Evolutionary conservation across 2,888 invertebrate genomes (phyloP), one percentile per base, ranked within the genome.

Genomic region (Amiota minor): DNA sequence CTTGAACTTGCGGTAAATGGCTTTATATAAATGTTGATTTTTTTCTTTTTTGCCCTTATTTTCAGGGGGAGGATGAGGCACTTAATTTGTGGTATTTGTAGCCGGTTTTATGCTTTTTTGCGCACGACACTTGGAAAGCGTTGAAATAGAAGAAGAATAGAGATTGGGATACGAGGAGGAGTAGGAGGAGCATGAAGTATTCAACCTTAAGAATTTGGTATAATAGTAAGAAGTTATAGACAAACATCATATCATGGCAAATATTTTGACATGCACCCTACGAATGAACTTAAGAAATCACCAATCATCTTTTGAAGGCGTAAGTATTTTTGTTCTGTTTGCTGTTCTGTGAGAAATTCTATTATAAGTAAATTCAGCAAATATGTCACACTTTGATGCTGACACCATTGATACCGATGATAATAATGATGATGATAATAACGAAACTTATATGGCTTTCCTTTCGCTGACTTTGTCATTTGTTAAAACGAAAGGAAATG

Each of bases 1-100:
- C 35, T 50, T n/a, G 67, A 53, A 68, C 53, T 68, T 53, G 67
- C 18, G 67, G 67, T 53, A 68, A 68, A 68, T 53, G 50, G 50
- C 67, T 68, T 68, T 50, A 50, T 65, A 65, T 62, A 45, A n/a
- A 23, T 68, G 53, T 16, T 6, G 16, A 16, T 16, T 18, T 65
- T 65, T 65, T 9, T n/a, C 49, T 65, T 9, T n/a, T 45, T 45
- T 45, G 1, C 35, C 14, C 35, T 50, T 23, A 68, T 50, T 68
- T 68, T 23, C 67, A 16, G 16, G 6, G n/a, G n/a, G 53, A 53
- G 53, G 16, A 35, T 35, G 35, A 35, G 35, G 23, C 45, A 11
- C 12, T 62, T 62, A 16, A 35, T 9, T 65, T 65, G 20, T 65
- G 20, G 47, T 20, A 49, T 49, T 49, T 53, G 50, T 68, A 47